These are phyloP conservation scores for Drosophila watanabei DNA, from an alignment of 1,140 invertebrate genomes.

Conservation along the genomic window DNA sequence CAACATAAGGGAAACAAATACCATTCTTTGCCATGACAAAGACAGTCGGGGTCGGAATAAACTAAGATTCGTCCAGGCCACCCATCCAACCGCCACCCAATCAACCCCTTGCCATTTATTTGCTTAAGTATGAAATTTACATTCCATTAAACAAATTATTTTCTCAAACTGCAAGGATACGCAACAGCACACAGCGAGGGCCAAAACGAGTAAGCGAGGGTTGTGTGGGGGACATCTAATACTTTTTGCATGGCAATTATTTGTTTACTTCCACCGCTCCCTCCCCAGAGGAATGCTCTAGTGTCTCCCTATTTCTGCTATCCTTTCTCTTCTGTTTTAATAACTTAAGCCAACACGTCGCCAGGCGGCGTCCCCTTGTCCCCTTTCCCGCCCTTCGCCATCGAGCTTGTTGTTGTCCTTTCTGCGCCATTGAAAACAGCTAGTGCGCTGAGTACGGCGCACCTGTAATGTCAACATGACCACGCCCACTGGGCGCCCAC, in stretches of 20 bases:
- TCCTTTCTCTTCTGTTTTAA: slow-evolving; percentile 69
- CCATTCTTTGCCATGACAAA: slow-evolving; percentile 37
- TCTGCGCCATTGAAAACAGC: slow-evolving; percentile 76
- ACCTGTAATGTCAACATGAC: slow-evolving; percentile 80
- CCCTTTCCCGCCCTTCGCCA: slow-evolving; percentile 1
- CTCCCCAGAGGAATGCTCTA: slow-evolving; percentile 12
- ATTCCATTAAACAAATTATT: slow-evolving; percentile 84
- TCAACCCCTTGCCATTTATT: slow-evolving; percentile 68
- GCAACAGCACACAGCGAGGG: slow-evolving; percentile 42
- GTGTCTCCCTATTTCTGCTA: slow-evolving; percentile 36
- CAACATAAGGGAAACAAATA: slow-evolving; percentile 43
- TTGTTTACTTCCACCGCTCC: slow-evolving; percentile 55
- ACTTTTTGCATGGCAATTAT: slow-evolving; percentile 83
- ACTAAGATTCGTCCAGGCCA: neutral
- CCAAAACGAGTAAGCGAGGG: neutral
- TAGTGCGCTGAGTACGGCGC: slow-evolving; percentile 53
- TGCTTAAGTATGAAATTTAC: slow-evolving; percentile 82
- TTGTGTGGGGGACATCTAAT: slow-evolving; percentile 51
- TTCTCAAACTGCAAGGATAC: slow-evolving; percentile 65
- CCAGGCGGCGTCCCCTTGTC: slow-evolving; percentile 23
- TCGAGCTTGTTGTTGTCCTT: slow-evolving; percentile 64
- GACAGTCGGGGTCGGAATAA: slow-evolving; percentile 12
- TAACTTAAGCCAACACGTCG: slow-evolving; percentile 80
- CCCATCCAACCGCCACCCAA: slow-evolving; percentile 9
- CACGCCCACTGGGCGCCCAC: slow-evolving; percentile 48